Evolutionary conservation across 2,888 invertebrate genomes (phyloP), one percentile per base, ranked within the genome.

Genomic region (Tetrapedia diversipes): DNA sequence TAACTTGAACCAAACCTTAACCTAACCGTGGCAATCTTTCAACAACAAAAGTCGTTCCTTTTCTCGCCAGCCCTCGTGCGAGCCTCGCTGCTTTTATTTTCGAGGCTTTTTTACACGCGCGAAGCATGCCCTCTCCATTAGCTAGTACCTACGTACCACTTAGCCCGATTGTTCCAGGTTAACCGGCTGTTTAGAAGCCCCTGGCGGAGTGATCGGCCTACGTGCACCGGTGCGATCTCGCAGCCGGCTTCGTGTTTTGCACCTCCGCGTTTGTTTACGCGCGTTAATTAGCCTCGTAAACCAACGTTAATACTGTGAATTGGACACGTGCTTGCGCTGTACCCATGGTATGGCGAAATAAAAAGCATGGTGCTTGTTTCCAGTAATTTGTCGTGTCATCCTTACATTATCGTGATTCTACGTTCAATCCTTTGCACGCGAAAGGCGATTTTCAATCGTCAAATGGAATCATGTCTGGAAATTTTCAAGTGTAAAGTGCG

Each of bases 41-140:
- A 47, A 34, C 22, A 37, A 47, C 47, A 61, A 61, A 34, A 61
- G 6, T 47, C 34, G 16, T 47, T 45, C 11, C 22, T 34, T 45
- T 14, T 34, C 22, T 34, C 14, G 8, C 10, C 27, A 19, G 14
- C 11, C 8, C n/a, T 29, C 29, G 16, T 16, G 22, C 29, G 27
- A n/a, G 10, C 19, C 4, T 19, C 8, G 4, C 41, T 51, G 6
- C 10, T 24, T 10, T 39, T 14, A 11, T 49, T 37, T 8, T 47
- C 19, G 2, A 19, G 22, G 8, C 11, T 19, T 34, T 11, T 47
- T 27, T 8, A 8, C 84, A 69, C 80, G 82, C 86, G 82, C 79
- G 86, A 86, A 85, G 82, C 83, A 78, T 72, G 72, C 79, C 64
- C 87, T 82, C 86, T 81, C 86, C 84, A 87, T 90, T 88, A 90